phyloP scores from a whole-genome alignment of 1,140 invertebrate genomes.

The Conus betulinus region DNA sequence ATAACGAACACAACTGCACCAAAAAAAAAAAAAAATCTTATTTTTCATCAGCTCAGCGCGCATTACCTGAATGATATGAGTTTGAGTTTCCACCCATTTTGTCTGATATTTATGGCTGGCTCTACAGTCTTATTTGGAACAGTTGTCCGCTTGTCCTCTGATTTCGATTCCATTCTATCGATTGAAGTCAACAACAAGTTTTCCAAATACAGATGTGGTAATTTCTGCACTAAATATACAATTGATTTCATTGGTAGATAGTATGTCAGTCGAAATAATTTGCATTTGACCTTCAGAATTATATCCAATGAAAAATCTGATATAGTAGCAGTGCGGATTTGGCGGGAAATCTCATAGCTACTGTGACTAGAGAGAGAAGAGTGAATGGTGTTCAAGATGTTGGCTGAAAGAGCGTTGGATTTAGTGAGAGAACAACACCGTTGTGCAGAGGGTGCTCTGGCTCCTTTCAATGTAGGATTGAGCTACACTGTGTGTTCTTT shows the following conservation, averaged over 20 bases:
- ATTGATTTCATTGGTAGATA: too few species aligned
- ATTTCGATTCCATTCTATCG: conserved; percentile 1
- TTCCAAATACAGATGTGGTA: too few species aligned
- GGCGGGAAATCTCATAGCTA: neutral
- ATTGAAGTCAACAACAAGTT: too few species aligned
- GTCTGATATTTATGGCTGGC: neutral
- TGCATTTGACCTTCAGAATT: neutral
- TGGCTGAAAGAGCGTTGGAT: conserved; percentile 85
- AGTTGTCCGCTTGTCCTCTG: neutral
- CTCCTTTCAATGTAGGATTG: conserved; percentile 82
- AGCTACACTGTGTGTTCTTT: neutral
- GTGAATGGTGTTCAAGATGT: conserved; percentile 77
- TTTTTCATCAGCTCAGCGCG: too few species aligned
- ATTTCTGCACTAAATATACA: too few species aligned
- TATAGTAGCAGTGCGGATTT: neutral
- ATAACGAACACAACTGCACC: too few species aligned
- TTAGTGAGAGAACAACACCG: conserved; percentile 84
- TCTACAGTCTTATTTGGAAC: neutral
- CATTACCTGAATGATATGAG: conserved; percentile 16
- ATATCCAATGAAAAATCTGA: conserved; percentile 1
- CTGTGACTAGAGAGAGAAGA: neutral
- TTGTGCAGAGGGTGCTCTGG: conserved; percentile 79
- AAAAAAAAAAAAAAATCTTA: too few species aligned
- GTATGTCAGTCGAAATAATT: neutral
- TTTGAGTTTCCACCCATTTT: neutral